Percentiles rank a stretch among this genome's conserved stretches.
phyloP scores from a whole-genome alignment of 1,140 invertebrate genomes.

The Heterodera carotae region DNA sequence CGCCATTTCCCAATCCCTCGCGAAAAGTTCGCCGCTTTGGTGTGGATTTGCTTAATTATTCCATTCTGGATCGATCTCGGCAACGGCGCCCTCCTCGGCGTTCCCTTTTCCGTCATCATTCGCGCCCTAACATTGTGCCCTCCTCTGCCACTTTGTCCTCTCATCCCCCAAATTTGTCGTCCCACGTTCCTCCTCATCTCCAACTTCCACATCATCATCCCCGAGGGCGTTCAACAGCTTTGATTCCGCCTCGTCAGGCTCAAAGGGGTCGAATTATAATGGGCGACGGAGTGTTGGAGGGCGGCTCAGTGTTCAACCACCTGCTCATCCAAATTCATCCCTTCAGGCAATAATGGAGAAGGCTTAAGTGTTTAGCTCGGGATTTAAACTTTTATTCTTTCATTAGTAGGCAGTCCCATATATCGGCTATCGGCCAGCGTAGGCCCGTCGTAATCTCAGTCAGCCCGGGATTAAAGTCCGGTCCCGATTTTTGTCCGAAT shows the following conservation, averaged over 20 bases:
- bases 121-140: neutral
- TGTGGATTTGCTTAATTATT: neutral
- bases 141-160: neutral
- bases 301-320: slow-evolving; percentile 22
- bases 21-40: neutral
- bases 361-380: no score
- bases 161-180: neutral
- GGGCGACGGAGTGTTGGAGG: slow-evolving; percentile 27
- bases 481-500: no score
- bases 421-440: no score
- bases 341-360: slow-evolving; percentile 41
- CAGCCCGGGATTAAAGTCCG: no score
- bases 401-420: no score
- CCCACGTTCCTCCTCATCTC: neutral
- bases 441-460: no score
- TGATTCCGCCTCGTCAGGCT: neutral
- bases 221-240: neutral
- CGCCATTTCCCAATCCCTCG: neutral
- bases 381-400: no score
- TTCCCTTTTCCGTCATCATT: neutral
- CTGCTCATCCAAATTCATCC: slow-evolving; percentile 31
- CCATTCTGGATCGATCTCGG: neutral
- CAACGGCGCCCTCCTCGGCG: neutral
- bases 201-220: neutral
- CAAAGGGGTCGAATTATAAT: slow-evolving; percentile 8